These are phyloP conservation scores for Archips xylosteana DNA, from an alignment of 2,888 invertebrate species.

Conservation along the genomic window DNA sequence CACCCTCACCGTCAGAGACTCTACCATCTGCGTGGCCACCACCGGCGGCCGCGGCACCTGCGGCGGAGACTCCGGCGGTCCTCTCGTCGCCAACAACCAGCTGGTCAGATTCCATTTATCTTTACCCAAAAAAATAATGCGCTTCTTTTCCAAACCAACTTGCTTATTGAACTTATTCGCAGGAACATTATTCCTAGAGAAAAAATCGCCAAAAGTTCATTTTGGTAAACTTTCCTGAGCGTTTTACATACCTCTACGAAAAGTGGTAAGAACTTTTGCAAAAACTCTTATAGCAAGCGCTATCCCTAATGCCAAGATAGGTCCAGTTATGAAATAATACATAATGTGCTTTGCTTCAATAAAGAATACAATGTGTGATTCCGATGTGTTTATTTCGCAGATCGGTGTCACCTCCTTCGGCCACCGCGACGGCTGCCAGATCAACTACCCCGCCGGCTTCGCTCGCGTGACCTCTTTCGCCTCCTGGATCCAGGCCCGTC, in stretches of 20 bases:
- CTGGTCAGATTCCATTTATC: slow-evolving; percentile 17
- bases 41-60: slow-evolving; percentile 42
- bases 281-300: not conserved
- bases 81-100: slow-evolving; percentile 28
- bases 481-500: slow-evolving; percentile 23
- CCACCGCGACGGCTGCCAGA: slow-evolving; percentile 65
- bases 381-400: slow-evolving; percentile 54
- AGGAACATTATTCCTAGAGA: too few species aligned
- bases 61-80: slow-evolving; percentile 46
- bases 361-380: too few species aligned
- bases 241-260: too few species aligned
- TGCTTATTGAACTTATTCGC: too few species aligned
- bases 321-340: too few species aligned
- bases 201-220: too few species aligned
- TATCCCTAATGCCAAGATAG: too few species aligned
- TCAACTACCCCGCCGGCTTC: slow-evolving; percentile 39
- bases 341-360: too few species aligned
- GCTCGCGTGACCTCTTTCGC: slow-evolving; percentile 36
- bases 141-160: too few species aligned
- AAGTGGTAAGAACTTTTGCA: not conserved
- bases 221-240: too few species aligned
- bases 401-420: slow-evolving; percentile 66
- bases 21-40: slow-evolving; percentile 44
- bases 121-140: too few species aligned
- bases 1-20: slow-evolving; percentile 1